phyloP scores from a whole-genome alignment of 2,797 vertebrate genomes.

The Bothrops alternatus region DNA sequence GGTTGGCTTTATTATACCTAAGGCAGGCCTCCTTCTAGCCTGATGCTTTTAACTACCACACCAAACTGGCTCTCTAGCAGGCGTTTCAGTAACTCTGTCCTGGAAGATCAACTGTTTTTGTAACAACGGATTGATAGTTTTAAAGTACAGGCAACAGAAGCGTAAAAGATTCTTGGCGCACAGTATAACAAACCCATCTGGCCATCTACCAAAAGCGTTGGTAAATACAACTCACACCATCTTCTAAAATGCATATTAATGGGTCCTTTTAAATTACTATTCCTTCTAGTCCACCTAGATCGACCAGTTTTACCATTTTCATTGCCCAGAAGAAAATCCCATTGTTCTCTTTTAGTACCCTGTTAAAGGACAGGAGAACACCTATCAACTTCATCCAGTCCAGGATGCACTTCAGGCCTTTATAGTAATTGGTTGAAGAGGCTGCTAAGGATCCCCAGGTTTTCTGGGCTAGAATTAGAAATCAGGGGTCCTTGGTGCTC shows the following conservation, averaged over 20 bases:
- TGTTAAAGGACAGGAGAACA: background rate
- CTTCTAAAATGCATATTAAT: background rate
- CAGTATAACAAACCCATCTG: background rate
- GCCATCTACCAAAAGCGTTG: background rate
- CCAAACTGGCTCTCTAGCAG: background rate
- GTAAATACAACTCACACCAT: background rate
- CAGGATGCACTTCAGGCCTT: background rate
- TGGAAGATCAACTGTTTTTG: background rate
- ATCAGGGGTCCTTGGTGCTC: background rate
- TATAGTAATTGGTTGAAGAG: background rate
- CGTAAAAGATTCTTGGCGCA: background rate
- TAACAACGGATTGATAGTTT: background rate
- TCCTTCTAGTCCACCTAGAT: background rate
- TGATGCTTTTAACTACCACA: background rate
- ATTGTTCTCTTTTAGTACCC: background rate
- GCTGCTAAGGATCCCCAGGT: background rate
- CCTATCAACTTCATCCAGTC: background rate
- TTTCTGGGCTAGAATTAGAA: background rate
- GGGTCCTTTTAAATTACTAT: background rate
- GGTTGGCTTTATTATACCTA: background rate
- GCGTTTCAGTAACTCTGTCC: background rate
- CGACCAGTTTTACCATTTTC: background rate
- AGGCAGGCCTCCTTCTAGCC: background rate
- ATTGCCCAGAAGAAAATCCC: background rate
- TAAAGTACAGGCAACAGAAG: background rate